phyloP scores from a whole-genome alignment of 1,140 invertebrate genomes.

The Magallana angulata region DNA sequence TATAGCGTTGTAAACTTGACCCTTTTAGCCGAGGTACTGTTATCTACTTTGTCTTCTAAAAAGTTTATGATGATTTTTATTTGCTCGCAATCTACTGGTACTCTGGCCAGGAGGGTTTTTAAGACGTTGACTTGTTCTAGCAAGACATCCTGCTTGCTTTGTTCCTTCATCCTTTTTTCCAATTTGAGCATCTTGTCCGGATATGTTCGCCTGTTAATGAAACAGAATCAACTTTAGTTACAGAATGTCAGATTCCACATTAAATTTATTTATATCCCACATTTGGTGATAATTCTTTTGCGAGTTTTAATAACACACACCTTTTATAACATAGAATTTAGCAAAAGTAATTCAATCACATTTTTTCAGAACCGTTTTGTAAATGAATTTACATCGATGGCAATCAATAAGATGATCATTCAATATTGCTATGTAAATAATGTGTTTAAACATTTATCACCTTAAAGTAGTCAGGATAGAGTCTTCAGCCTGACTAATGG shows the following conservation, averaged over 20 bases:
- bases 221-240: conserved; percentile 16
- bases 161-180: conserved; percentile 18
- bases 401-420: too few species aligned
- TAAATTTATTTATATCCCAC: conserved; percentile 3
- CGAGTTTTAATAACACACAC: not conserved
- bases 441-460: not conserved
- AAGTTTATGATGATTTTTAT: not conserved
- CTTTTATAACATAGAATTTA: not conserved
- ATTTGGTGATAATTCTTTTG: not conserved
- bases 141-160: not conserved
- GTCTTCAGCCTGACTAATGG: too few species aligned
- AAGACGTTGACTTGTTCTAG: conserved; percentile 16
- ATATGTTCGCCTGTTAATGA: not conserved
- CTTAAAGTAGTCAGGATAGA: too few species aligned
- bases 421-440: not conserved
- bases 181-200: not conserved
- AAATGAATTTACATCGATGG: too few species aligned
- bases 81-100: conserved; percentile 3
- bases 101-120: conserved; percentile 10
- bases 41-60: not conserved
- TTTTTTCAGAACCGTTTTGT: too few species aligned
- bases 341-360: too few species aligned
- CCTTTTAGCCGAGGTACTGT: conserved; percentile 21
- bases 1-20: conserved; percentile 16
- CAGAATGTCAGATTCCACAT: conserved; percentile 14